Conservation (phyloP, 2,797 vertebrate genomes). For the Glyptemys insculpta region DNA sequence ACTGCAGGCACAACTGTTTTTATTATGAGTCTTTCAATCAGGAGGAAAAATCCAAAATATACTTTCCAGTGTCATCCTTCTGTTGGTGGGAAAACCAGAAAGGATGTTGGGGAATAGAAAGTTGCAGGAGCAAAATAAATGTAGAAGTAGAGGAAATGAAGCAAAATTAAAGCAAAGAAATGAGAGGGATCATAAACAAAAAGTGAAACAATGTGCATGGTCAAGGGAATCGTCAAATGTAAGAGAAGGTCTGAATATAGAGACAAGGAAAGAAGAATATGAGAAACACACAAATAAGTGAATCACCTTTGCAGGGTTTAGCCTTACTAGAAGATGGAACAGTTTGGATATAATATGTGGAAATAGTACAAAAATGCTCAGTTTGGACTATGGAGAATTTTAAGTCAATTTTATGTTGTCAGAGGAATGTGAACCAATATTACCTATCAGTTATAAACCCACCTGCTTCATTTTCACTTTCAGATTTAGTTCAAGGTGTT, state of each 20-base stretch:
- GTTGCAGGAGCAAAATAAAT: not conserved
- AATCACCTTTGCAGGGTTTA: not conserved
- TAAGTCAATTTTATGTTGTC: not conserved
- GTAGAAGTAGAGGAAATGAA: not conserved
- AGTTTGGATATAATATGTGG: not conserved
- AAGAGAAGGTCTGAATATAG: not conserved
- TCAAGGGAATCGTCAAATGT: not conserved
- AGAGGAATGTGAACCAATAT: not conserved
- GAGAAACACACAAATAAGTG: not conserved
- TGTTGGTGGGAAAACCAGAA: constrained; percentile 24
- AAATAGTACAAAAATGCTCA: not conserved
- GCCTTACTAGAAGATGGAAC: not conserved
- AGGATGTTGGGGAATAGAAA: not conserved
- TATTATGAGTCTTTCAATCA: constrained; percentile 13
- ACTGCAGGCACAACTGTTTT: not conserved
- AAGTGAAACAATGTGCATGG: not conserved
- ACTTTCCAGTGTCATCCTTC: constrained; percentile 23
- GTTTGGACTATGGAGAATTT: not conserved
- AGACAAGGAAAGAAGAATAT: not conserved
- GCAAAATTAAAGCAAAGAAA: not conserved
- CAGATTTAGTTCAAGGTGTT: not conserved
- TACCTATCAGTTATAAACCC: not conserved
- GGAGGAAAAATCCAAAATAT: constrained; percentile 42
- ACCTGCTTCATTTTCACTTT: not conserved
- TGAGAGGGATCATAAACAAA: constrained; percentile 6